These are phyloP conservation scores for Leptopilina drosophilae DNA, from an alignment of 2,888 invertebrate genomes.

Conservation along the genomic window DNA sequence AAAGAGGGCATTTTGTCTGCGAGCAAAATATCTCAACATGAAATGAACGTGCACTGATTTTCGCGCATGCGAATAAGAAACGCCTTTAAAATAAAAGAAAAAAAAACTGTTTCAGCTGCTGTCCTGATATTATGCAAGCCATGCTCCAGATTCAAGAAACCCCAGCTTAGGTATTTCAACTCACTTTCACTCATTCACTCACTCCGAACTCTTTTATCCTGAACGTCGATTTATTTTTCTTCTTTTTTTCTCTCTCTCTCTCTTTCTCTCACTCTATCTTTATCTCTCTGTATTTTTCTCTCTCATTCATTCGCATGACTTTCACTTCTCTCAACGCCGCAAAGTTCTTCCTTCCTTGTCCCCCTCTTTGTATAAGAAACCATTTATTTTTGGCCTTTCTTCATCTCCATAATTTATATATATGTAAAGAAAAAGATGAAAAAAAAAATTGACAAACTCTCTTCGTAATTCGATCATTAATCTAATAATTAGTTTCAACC, in stretches of 20 bases:
- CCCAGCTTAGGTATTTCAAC: constrained; percentile 40
- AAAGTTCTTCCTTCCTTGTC: constrained; percentile 56
- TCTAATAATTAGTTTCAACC: too few relatives aligned
- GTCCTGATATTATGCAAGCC: constrained; percentile 73
- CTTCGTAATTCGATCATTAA: too few relatives aligned
- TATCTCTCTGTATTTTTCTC: constrained; percentile 35
- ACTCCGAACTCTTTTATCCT: constrained; percentile 45
- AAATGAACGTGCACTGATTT: background rate
- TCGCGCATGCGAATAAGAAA: constrained; percentile 18
- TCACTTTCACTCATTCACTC: constrained; percentile 47
- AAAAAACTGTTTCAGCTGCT: constrained; percentile 64
- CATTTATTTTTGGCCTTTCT: background rate
- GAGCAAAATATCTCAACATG: background rate
- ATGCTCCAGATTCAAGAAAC: constrained; percentile 73
- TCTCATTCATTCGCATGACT: constrained; percentile 59
- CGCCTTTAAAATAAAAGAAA: constrained; percentile 52
- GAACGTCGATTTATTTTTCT: background rate
- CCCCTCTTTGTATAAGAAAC: background rate
- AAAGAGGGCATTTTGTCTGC: background rate
- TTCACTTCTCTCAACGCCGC: constrained; percentile 67
- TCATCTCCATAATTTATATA: background rate
- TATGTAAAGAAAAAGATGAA: background rate
- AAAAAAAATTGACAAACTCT: background rate
- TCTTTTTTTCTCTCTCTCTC: constrained; percentile 33
- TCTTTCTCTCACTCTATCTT: constrained; percentile 17